Evolutionary conservation across 2,888 invertebrate species (phyloP).

Genomic region (Hypena proboscidalis): DNA sequence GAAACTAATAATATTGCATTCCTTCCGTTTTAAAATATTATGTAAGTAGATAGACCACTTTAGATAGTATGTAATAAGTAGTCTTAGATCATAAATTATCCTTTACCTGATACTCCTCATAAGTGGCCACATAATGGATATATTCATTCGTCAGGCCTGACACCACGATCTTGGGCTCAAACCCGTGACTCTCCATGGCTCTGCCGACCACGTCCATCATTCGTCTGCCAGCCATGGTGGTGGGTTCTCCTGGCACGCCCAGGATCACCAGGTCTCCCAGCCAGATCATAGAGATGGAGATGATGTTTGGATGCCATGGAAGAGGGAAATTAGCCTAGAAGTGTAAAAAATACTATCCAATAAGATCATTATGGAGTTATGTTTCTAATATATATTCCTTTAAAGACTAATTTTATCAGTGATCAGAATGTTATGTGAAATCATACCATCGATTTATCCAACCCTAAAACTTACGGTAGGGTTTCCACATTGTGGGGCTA

Average conservation of each 20-base stretch:
- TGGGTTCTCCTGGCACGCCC: slow-evolving; percentile 94
- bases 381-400: too few relatives aligned
- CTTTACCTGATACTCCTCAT: slow-evolving; percentile 89
- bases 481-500: too few relatives aligned
- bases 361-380: too few relatives aligned
- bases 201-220: slow-evolving; percentile 76
- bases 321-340: slow-evolving; percentile 85
- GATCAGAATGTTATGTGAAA: too few relatives aligned
- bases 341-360: background rate
- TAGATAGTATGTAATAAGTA: slow-evolving; percentile 1
- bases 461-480: too few relatives aligned
- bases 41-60: too few relatives aligned
- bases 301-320: slow-evolving; percentile 91
- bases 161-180: slow-evolving; percentile 85
- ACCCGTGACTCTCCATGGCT: slow-evolving; percentile 67
- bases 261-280: slow-evolving; percentile 89
- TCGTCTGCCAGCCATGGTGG: slow-evolving; percentile 94
- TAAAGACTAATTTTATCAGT: too few relatives aligned
- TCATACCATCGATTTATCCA: too few relatives aligned
- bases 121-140: slow-evolving; percentile 92
- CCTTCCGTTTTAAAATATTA: too few relatives aligned
- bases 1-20: too few relatives aligned
- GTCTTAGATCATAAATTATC: background rate
- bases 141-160: slow-evolving; percentile 93
- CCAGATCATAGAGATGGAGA: slow-evolving; percentile 89